These are phyloP conservation scores for Temnothorax unifasciatus DNA, from an alignment of 2,888 invertebrate species.

Conservation along the genomic window DNA sequence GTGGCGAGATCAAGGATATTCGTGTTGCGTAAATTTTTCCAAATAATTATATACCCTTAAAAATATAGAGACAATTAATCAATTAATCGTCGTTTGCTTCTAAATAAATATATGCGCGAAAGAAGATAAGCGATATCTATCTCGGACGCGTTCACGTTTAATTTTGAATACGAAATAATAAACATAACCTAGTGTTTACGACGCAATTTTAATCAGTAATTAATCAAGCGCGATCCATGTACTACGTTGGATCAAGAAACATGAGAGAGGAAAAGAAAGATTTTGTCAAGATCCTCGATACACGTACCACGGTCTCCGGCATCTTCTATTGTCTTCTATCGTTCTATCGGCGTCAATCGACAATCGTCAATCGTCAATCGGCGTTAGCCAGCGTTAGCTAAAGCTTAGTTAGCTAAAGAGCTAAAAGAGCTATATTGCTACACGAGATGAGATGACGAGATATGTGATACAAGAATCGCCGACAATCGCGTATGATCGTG, in stretches of 20 bases:
- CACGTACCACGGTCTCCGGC: conserved; percentile 81
- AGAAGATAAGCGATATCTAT: neutral
- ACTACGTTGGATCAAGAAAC: neutral
- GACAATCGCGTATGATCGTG: no score
- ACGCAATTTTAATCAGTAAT: neutral
- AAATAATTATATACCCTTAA: neutral
- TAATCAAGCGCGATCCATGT: neutral
- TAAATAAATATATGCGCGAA: neutral
- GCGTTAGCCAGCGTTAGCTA: no score
- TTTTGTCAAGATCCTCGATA: neutral
- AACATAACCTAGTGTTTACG: conserved; percentile 64
- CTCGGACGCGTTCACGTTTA: conserved; percentile 34
- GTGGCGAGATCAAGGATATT: no score
- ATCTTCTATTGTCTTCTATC: conserved; percentile 63
- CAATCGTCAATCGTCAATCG: no score
- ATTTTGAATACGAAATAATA: conserved; percentile 48
- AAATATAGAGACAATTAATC: neutral
- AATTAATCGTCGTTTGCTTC: neutral
- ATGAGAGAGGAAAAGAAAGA: neutral
- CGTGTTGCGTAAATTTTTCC: no score
- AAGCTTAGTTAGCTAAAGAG: no score
- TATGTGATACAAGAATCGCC: no score
- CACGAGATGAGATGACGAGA: no score
- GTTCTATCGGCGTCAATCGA: no score
- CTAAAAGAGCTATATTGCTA: no score